phyloP scores from a whole-genome alignment of 2,113 vertebrate species.

The Melospiza georgiana region DNA sequence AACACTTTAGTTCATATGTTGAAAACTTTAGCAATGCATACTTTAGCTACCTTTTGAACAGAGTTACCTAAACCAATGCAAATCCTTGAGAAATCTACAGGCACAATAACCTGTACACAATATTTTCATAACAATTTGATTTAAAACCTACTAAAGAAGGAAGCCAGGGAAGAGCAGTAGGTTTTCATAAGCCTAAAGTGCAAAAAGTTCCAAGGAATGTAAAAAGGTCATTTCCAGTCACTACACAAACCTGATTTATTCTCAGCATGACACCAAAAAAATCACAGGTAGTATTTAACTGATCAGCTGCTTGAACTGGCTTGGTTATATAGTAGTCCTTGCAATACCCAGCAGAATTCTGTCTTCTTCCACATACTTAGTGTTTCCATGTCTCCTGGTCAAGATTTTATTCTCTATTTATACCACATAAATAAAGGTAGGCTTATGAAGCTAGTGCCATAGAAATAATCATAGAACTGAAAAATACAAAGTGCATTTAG shows the following conservation, averaged over 20 bases:
- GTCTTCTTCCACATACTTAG: not conserved
- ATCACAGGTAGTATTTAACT: not conserved
- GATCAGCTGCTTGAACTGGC: not conserved
- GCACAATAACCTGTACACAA: not conserved
- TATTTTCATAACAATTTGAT: not conserved
- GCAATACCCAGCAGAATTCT: not conserved
- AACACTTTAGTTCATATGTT: too few species aligned
- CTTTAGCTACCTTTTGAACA: not conserved
- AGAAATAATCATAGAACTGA: not conserved
- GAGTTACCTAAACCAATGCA: not conserved
- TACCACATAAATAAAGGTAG: not conserved
- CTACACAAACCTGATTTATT: constrained; percentile 19
- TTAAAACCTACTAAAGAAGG: not conserved
- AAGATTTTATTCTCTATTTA: not conserved
- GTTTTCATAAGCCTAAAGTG: not conserved
- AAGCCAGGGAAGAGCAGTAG: not conserved
- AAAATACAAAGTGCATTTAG: not conserved
- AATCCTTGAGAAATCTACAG: not conserved
- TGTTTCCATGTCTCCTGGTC: not conserved
- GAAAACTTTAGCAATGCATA: not conserved
- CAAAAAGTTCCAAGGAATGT: not conserved
- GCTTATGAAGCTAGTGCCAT: not conserved
- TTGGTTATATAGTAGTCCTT: not conserved
- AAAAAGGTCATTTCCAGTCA: constrained; percentile 5
- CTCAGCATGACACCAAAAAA: not conserved